phyloP scores from a whole-genome alignment of 2,888 invertebrate genomes.

The Ariolimax columbianus region DNA sequence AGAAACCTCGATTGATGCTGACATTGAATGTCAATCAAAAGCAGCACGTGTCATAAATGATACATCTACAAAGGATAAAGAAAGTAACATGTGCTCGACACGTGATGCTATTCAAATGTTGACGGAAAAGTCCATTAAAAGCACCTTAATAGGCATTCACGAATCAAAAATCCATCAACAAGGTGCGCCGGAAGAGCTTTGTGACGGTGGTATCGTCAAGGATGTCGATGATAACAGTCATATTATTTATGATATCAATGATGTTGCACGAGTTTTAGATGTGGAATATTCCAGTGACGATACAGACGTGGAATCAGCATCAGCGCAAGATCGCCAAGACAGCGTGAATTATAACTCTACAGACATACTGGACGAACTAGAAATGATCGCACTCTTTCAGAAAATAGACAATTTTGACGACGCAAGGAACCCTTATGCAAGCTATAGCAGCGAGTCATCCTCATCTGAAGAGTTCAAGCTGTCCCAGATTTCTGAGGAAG shows the following conservation, averaged over 20 bases:
- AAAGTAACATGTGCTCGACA: not conserved
- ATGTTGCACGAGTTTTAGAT: constrained; percentile 11
- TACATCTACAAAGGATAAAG: not conserved
- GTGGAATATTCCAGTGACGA: constrained; percentile 31
- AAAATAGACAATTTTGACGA: constrained; percentile 22
- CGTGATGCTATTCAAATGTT: not conserved
- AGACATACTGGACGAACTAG: constrained; percentile 37
- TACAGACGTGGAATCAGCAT: not conserved
- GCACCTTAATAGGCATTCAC: too few species aligned
- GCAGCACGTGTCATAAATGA: too few species aligned
- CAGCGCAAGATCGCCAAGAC: not conserved
- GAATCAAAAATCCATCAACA: not conserved
- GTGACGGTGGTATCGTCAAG: not conserved
- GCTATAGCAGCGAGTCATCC: not conserved
- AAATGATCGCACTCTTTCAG: constrained; percentile 43
- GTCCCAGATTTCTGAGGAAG: constrained; percentile 51
- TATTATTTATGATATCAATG: not conserved
- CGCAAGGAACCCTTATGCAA: not conserved
- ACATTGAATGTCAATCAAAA: not conserved
- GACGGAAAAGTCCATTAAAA: too few species aligned
- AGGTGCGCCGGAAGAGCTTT: not conserved
- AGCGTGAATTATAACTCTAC: not conserved
- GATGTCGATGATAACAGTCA: not conserved
- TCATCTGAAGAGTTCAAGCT: constrained; percentile 24
- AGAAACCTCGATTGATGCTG: constrained; percentile 1